A percentile compares a stretch with the other conserved stretches of the same genome.
phyloP scores from a whole-genome alignment of 2,888 invertebrate species.

The Dicycla oo region DNA sequence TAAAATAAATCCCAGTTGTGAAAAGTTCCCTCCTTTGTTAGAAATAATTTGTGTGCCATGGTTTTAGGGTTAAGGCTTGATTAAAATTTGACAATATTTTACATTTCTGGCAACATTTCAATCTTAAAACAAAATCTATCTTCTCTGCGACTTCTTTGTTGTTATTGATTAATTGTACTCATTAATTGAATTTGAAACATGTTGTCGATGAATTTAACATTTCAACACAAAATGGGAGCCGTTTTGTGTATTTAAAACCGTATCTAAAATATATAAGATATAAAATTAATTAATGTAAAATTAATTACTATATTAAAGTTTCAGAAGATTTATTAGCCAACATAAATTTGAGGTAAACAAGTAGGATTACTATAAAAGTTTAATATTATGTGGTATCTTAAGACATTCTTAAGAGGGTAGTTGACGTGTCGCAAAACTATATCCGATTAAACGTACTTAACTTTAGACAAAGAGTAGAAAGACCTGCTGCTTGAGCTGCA shows the following conservation, averaged over 20 bases:
- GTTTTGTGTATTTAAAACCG: conserved; percentile 63
- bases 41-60: conserved; percentile 89
- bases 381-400: conserved; percentile 76
- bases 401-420: conserved; percentile 72
- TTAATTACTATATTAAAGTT: conserved; percentile 81
- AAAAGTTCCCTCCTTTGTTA: conserved; percentile 89
- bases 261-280: conserved; percentile 57
- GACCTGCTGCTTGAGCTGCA: conserved; percentile 71
- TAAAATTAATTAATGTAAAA: conserved; percentile 59
- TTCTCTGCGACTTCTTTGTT: conserved; percentile 52
- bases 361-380: conserved; percentile 82
- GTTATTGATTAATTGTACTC: conserved; percentile 44
- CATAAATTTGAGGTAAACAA: conserved; percentile 81
- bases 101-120: conserved; percentile 65
- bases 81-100: conserved; percentile 87
- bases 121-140: conserved; percentile 37
- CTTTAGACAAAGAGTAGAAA: conserved; percentile 72
- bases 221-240: conserved; percentile 66
- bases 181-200: conserved; percentile 48
- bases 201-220: conserved; percentile 64
- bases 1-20: conserved; percentile 85
- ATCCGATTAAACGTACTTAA: conserved; percentile 83
- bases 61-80: conserved; percentile 85
- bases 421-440: conserved; percentile 74
- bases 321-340: conserved; percentile 87